Conservation (phyloP, 2,797 vertebrate genomes). For the Lemur catta region DNA sequence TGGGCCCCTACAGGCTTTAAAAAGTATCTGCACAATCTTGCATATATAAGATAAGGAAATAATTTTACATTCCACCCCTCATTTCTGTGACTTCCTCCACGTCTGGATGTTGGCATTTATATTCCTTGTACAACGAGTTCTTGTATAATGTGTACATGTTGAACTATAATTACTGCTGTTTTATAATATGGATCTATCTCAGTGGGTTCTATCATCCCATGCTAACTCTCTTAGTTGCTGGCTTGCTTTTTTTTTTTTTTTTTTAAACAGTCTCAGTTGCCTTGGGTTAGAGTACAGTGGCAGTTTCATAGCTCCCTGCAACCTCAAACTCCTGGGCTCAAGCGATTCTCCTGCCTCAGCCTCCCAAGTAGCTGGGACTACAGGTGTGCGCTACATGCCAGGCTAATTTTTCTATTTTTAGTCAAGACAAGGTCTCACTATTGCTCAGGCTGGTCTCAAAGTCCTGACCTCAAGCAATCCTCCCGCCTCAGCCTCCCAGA, state of each 20-base stretch:
- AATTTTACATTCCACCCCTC: background rate
- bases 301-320: too few species aligned
- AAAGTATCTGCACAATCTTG: background rate
- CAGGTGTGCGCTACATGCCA: too few species aligned
- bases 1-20: background rate
- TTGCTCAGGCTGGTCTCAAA: too few species aligned
- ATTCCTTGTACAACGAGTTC: background rate
- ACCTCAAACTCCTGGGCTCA: too few species aligned
- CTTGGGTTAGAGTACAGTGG: too few species aligned
- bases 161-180: background rate
- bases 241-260: background rate
- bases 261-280: too few species aligned
- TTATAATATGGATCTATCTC: background rate
- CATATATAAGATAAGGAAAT: background rate
- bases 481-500: too few species aligned
- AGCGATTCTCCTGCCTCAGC: too few species aligned
- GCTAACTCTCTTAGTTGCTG: background rate
- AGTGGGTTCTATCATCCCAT: background rate
- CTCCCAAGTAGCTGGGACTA: too few species aligned
- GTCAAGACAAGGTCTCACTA: too few species aligned
- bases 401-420: too few species aligned
- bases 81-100: background rate
- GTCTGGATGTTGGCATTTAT: background rate
- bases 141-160: background rate
- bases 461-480: too few species aligned